Evolutionary conservation across 2,888 invertebrate species (phyloP), one percentile per base, ranked within the genome.

Genomic region (Sturmia bella): DNA sequence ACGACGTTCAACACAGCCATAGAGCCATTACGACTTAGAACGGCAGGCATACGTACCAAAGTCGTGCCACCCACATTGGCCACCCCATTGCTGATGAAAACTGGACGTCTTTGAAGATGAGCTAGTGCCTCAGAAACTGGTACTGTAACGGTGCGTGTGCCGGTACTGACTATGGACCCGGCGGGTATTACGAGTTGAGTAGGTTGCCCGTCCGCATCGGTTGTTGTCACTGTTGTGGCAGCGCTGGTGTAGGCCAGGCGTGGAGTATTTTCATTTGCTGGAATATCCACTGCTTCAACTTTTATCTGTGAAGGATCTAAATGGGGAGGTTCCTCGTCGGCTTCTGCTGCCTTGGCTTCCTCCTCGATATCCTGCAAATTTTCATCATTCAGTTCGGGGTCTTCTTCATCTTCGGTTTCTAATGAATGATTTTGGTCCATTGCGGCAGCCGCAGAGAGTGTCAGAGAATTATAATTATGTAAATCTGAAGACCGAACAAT

Each of bases 351-450:
- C 82, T 89, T 88, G 24, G 87, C 89, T 80, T 89, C 90, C 74
- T 89, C 89, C 63, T 89, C 89, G 21, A 89, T 88, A 63, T 89
- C 90, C 84, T 89, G 90, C 24, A 89, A 73, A 74, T 89, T 89
- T 74, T 88, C 89, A 85, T 89, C 88, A 54, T 90, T 88, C 5
- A 90, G 78, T 72, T 89, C 90, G 0, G 89, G 89, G 85, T 89
- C 89, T 19, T 89, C 90, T 48, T 89, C 88, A 4, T 86, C 84
- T 39, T 87, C 80, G 0, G 80, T 76, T 32, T 83, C 83, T 17
- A 78, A 59, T 12, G 80, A 73, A 43, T 78, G 80, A 11, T 78
- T 77, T 12, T 56, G 80, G 21, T 73, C 61, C 37, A 73, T 39
- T 24, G 75, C 39, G 4, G 59, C 45, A 15, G 52, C 19, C 13